These are phyloP conservation scores for Lapara coniferarum DNA, from an alignment of 2,888 invertebrate genomes.

Conservation along the genomic window DNA sequence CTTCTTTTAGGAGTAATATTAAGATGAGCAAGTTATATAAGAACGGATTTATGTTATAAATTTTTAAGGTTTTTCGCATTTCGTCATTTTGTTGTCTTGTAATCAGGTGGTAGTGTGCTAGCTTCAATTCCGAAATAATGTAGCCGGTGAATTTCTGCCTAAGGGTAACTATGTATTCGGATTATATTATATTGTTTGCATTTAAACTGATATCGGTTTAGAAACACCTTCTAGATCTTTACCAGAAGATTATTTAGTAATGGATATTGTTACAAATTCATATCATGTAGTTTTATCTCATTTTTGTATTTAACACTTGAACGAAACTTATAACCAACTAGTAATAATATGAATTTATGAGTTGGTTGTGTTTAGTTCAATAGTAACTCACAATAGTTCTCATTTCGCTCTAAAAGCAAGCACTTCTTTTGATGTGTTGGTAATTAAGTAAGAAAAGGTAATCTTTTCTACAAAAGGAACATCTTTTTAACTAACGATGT, in stretches of 20 bases:
- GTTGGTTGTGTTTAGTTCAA: not conserved
- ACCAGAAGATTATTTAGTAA: no score
- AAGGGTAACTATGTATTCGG: no score
- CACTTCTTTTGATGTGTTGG: conserved; percentile 7
- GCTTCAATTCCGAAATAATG: no score
- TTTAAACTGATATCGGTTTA: no score
- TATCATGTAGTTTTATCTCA: no score
- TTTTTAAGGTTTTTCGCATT: not conserved
- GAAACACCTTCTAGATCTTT: no score
- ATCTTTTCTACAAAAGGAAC: conserved; percentile 8
- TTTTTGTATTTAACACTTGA: not conserved
- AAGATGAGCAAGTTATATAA: not conserved
- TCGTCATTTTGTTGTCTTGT: not conserved
- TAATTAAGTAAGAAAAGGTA: conserved; percentile 15
- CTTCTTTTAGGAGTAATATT: not conserved
- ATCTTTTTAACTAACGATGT: conserved; percentile 24
- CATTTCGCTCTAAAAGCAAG: not conserved
- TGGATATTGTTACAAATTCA: no score
- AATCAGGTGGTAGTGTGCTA: not conserved
- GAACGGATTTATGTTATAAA: not conserved
- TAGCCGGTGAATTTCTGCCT: no score
- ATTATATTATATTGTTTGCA: no score
- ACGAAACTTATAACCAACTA: not conserved
- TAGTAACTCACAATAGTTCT: not conserved
- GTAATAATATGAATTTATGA: not conserved